Conservation (phyloP, 64 coral and sea anemone genomes). For the Acropora tenuis region DNA sequence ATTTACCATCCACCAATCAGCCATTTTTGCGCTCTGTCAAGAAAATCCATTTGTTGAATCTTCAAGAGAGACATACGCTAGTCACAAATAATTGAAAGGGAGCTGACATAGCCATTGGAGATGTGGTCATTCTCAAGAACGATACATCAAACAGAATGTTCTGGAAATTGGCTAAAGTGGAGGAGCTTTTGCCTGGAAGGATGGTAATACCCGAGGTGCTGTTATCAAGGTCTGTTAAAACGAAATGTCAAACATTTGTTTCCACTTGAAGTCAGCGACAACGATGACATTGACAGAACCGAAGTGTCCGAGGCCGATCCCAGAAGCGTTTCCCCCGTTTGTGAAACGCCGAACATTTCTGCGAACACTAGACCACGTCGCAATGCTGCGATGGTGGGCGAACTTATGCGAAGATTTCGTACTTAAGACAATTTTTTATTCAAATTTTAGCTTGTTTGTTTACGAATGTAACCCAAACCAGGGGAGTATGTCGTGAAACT, state of each 20-base stretch:
- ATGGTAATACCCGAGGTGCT: neutral
- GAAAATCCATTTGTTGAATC: no score
- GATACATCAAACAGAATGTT: conserved; percentile 20
- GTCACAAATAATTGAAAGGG: no score
- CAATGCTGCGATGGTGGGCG: conserved; percentile 3
- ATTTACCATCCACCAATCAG: no score
- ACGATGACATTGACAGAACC: neutral
- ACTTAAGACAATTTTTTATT: neutral
- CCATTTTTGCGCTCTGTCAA: no score
- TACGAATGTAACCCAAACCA: neutral
- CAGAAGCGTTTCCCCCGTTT: neutral
- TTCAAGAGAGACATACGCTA: no score
- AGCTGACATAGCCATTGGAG: conserved; percentile 1
- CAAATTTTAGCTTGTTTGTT: neutral
- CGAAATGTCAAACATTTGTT: neutral
- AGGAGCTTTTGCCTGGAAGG: neutral
- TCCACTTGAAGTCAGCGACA: neutral
- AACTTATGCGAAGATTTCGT: neutral
- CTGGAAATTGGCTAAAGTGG: neutral
- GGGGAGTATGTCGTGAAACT: neutral
- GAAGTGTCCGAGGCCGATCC: neutral
- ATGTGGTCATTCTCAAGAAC: conserved; percentile 28
- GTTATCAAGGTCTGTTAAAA: neutral
- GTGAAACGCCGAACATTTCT: neutral
- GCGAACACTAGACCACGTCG: neutral